These are phyloP conservation scores for Oconnorella tubifera DNA, from an alignment of 2,888 invertebrate species.

Conservation along the genomic window DNA sequence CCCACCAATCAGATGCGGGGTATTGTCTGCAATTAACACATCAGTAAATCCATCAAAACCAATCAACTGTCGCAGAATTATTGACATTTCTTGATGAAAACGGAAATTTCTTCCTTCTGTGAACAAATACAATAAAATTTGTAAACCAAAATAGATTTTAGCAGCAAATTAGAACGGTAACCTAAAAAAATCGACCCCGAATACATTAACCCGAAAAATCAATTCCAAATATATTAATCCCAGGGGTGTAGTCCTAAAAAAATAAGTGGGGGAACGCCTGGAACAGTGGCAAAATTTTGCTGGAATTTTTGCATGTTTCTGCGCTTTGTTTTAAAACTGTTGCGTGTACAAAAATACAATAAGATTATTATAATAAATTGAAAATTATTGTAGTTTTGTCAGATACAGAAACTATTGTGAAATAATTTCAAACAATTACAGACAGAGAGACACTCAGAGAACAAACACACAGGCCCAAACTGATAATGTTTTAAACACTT, in stretches of 20 bases:
- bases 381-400: no score
- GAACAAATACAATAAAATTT: background rate
- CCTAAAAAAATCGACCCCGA: background rate
- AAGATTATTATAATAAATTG: no score
- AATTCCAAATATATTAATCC: no score
- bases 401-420: no score
- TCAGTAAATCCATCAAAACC: conserved; percentile 20
- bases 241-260: no score
- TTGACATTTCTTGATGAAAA: conserved; percentile 30
- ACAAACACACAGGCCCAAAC: no score
- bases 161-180: background rate
- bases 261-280: background rate
- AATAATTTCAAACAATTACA: no score
- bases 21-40: conserved; percentile 23
- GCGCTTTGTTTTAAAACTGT: no score
- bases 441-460: no score
- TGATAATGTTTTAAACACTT: no score
- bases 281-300: background rate
- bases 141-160: background rate
- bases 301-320: no score
- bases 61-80: conserved; percentile 27
- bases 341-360: no score
- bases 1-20: conserved; percentile 37
- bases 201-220: background rate
- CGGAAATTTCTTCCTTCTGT: conserved; percentile 41